phyloP scores from a whole-genome alignment of 2,888 invertebrate species.

The Phymatocera aterrima region DNA sequence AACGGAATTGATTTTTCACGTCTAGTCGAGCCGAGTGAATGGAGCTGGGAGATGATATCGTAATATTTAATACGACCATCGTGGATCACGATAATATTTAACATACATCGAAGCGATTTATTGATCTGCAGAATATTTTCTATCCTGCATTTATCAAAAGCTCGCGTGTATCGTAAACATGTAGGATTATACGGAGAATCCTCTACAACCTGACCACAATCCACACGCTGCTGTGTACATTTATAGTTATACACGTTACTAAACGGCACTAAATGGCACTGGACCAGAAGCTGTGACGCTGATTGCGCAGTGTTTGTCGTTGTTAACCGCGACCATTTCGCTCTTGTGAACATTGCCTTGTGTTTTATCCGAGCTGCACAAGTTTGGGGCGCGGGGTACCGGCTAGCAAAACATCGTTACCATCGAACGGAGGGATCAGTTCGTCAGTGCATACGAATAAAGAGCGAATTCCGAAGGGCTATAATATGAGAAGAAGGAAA shows the following conservation, averaged over 20 bases:
- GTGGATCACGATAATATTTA: constrained; percentile 13
- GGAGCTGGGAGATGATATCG: neutral
- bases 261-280: constrained; percentile 30
- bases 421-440: constrained; percentile 8
- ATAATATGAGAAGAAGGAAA: neutral
- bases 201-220: constrained; percentile 1
- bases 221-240: constrained; percentile 1
- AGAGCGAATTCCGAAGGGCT: neutral
- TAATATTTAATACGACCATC: neutral
- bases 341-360: constrained; percentile 14
- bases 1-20: no score
- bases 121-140: neutral
- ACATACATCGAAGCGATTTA: neutral
- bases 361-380: constrained; percentile 18
- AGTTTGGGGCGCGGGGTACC: constrained; percentile 14
- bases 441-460: neutral
- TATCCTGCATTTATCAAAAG: neutral
- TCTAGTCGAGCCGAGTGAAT: no score
- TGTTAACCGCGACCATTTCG: constrained; percentile 47
- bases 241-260: constrained; percentile 29
- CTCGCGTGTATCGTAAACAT: neutral
- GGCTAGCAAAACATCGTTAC: neutral
- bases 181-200: constrained; percentile 3
- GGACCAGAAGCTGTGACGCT: constrained; percentile 52
- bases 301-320: constrained; percentile 64